A percentile compares a stretch with the other conserved stretches of the same genome.
Evolutionary conservation across 2,888 invertebrate species (phyloP).

Genomic region (Busseola fusca): DNA sequence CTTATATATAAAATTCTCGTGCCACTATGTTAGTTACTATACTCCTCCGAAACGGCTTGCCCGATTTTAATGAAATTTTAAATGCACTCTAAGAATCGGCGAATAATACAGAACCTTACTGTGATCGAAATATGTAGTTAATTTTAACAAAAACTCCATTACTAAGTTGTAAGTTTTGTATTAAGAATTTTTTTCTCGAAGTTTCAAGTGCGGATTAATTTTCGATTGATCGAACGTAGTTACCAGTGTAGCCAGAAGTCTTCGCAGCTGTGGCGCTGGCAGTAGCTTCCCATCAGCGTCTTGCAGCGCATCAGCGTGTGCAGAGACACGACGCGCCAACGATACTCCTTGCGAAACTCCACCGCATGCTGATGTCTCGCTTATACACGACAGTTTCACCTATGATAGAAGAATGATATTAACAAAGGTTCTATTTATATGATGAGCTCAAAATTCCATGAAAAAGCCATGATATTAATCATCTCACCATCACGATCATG

Average conservation of each 20-base stretch:
- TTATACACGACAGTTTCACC: conserved; percentile 86
- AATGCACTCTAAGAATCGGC: no score
- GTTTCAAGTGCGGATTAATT: background rate
- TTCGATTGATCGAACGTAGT: background rate
- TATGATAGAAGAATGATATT: conserved; percentile 43
- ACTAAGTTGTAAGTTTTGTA: background rate
- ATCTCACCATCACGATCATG: no score
- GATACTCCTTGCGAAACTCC: conserved; percentile 92
- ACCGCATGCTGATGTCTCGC: conserved; percentile 71
- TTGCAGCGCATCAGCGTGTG: conserved; percentile 83
- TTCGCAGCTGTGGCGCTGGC: conserved; percentile 92
- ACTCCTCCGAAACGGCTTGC: no score
- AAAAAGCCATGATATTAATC: no score
- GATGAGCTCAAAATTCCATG: background rate
- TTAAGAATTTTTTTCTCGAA: background rate
- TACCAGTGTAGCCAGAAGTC: conserved; percentile 93
- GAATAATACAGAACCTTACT: background rate
- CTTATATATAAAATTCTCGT: no score
- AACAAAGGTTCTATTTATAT: no score
- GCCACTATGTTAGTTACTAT: no score
- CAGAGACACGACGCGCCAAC: conserved; percentile 90
- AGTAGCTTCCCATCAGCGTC: conserved; percentile 94
- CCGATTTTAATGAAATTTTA: no score
- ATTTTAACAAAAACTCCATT: background rate
- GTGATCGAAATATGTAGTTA: background rate